Conservation (phyloP, 2,113 vertebrate species). For the Siniperca knerii region DNA sequence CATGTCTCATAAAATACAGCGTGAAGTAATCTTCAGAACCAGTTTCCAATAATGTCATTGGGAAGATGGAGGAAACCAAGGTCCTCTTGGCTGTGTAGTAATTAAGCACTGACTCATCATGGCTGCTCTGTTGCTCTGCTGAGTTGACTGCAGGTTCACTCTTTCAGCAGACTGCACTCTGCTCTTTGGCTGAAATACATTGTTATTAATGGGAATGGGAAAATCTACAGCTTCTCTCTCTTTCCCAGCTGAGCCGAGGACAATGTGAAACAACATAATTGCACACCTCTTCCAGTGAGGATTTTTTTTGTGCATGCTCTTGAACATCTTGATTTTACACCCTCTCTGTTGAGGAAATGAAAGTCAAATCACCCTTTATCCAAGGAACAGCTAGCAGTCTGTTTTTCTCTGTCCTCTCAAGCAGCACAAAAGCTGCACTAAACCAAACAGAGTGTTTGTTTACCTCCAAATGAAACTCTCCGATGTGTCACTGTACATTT, state of each 20-base stretch:
- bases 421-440: slow-evolving; percentile 12
- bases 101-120: slow-evolving; percentile 68
- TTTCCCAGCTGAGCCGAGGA: slow-evolving; percentile 26
- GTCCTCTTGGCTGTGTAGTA: slow-evolving; percentile 50
- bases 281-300: slow-evolving; percentile 18
- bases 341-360: slow-evolving; percentile 19
- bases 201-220: slow-evolving; percentile 37
- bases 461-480: slow-evolving; percentile 44
- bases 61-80: slow-evolving; percentile 49
- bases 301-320: slow-evolving; percentile 10
- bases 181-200: slow-evolving; percentile 25
- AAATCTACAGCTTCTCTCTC: slow-evolving; percentile 24
- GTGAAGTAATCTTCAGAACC: slow-evolving; percentile 66
- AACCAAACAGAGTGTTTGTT: slow-evolving; percentile 46
- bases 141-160: slow-evolving; percentile 38
- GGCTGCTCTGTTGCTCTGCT: slow-evolving; percentile 45
- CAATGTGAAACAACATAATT: slow-evolving; percentile 48
- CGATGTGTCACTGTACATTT: slow-evolving; percentile 18
- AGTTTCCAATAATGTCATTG: slow-evolving; percentile 65
- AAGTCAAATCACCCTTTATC: slow-evolving; percentile 32
- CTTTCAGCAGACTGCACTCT: slow-evolving; percentile 12
- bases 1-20: slow-evolving; percentile 64
- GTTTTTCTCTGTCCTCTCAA: slow-evolving; percentile 22
- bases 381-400: slow-evolving; percentile 20
- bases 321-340: slow-evolving; percentile 45